phyloP scores from a whole-genome alignment of 2,888 invertebrate species.

The Gymnoscelis rufifasciata region DNA sequence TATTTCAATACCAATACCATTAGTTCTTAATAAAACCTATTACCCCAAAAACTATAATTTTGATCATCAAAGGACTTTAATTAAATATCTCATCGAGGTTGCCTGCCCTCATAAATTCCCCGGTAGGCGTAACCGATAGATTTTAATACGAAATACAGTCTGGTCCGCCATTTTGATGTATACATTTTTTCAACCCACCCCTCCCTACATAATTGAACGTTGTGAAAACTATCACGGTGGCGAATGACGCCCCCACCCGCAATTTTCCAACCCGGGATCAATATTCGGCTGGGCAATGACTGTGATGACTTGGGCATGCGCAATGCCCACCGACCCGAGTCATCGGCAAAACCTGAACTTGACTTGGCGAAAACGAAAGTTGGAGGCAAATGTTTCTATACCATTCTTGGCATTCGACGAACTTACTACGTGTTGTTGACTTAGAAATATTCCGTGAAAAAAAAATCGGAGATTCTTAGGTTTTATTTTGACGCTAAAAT shows the following conservation, averaged over 20 bases:
- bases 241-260: conserved; percentile 62
- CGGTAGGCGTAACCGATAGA: conserved; percentile 63
- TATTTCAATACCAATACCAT: conserved; percentile 7
- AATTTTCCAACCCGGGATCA: conserved; percentile 76
- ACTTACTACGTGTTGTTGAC: conserved; percentile 19
- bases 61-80: conserved; percentile 32
- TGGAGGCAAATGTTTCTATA: conserved; percentile 70
- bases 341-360: conserved; percentile 77
- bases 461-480: conserved; percentile 10
- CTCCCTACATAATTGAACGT: conserved; percentile 71
- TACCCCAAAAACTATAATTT: conserved; percentile 15
- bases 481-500: conserved; percentile 6
- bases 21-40: background rate
- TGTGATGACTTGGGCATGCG: conserved; percentile 77
- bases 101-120: conserved; percentile 52
- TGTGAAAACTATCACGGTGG: conserved; percentile 77
- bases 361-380: conserved; percentile 78
- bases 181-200: conserved; percentile 58
- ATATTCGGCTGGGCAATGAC: conserved; percentile 78
- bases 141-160: conserved; percentile 70
- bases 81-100: conserved; percentile 53
- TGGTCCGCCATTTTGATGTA: conserved; percentile 71
- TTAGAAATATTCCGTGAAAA: conserved; percentile 16
- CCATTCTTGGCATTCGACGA: conserved; percentile 57
- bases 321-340: conserved; percentile 47